A percentile compares a stretch with the other conserved stretches of the same genome.
Evolutionary conservation across 2,888 invertebrate species (phyloP).

Genomic region (Aleiodes testaceus): DNA sequence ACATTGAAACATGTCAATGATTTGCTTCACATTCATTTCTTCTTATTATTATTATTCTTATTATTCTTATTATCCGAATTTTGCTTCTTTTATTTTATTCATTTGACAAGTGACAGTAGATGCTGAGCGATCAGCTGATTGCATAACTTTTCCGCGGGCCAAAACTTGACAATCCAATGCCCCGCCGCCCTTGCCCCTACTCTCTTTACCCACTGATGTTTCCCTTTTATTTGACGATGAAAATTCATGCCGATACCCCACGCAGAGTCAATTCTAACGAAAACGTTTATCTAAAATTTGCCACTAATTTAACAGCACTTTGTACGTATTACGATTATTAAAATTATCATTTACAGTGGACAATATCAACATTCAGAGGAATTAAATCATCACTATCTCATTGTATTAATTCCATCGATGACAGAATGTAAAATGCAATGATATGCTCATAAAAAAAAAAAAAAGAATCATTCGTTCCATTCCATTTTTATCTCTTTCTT

Average conservation of each 20-base stretch:
- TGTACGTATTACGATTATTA: background rate
- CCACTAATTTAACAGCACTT: constrained; percentile 17
- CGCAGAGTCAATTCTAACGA: constrained; percentile 12
- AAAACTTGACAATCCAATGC: constrained; percentile 24
- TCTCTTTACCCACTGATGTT: background rate
- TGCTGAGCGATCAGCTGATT: constrained; percentile 72
- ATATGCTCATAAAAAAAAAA: background rate
- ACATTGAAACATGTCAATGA: background rate
- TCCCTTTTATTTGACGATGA: constrained; percentile 21
- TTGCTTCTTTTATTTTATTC: constrained; percentile 62
- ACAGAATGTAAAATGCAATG: background rate
- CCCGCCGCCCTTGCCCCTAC: background rate
- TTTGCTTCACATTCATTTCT: background rate
- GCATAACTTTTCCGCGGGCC: constrained; percentile 69
- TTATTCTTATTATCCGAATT: too few relatives aligned
- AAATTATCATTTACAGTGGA: constrained; percentile 33
- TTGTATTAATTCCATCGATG: too few relatives aligned
- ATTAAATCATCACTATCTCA: too few relatives aligned
- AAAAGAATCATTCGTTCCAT: background rate
- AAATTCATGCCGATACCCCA: constrained; percentile 30
- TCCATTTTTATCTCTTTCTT: background rate
- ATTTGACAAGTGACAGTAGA: constrained; percentile 72
- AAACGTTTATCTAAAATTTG: constrained; percentile 11
- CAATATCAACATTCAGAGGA: constrained; percentile 2
- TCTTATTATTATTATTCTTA: constrained; percentile 1